Conservation (phyloP, 2,888 invertebrate species). For the Diogma glabrata region DNA sequence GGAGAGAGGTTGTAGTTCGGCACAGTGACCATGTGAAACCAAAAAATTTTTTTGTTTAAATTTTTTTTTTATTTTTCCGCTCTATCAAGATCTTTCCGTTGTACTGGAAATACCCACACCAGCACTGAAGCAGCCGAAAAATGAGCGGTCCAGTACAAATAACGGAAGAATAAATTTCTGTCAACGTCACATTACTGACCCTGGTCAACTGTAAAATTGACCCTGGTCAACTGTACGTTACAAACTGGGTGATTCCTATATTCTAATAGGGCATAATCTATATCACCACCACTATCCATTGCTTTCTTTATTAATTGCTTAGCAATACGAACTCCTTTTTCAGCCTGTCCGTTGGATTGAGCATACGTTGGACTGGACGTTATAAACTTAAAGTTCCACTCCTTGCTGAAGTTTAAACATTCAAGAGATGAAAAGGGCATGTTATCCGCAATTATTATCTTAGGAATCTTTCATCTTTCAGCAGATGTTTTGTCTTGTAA, state of each 20-base stretch:
- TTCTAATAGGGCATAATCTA: neutral
- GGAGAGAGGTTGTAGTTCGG: too few species aligned
- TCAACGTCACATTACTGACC: too few species aligned
- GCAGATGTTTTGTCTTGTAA: slow-evolving; percentile 8
- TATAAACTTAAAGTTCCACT: neutral
- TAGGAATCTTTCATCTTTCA: neutral
- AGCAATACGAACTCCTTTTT: neutral
- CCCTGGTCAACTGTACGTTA: too few species aligned
- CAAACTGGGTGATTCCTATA: slow-evolving; percentile 2
- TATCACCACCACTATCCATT: neutral
- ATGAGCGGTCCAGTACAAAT: too few species aligned
- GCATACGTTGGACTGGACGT: neutral
- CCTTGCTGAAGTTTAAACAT: neutral
- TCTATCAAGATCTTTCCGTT: too few species aligned
- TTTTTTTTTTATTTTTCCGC: too few species aligned
- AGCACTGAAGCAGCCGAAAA: too few species aligned
- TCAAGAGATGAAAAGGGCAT: neutral
- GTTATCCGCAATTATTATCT: neutral
- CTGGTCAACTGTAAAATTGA: too few species aligned
- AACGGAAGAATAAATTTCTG: too few species aligned
- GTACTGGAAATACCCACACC: too few species aligned
- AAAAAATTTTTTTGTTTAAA: too few species aligned
- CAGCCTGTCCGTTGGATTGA: neutral
- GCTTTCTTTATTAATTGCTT: neutral
- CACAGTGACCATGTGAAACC: too few species aligned